These are phyloP conservation scores for Pseudopodoces humilis DNA, from an alignment of 2,113 vertebrate genomes.

Conservation along the genomic window DNA sequence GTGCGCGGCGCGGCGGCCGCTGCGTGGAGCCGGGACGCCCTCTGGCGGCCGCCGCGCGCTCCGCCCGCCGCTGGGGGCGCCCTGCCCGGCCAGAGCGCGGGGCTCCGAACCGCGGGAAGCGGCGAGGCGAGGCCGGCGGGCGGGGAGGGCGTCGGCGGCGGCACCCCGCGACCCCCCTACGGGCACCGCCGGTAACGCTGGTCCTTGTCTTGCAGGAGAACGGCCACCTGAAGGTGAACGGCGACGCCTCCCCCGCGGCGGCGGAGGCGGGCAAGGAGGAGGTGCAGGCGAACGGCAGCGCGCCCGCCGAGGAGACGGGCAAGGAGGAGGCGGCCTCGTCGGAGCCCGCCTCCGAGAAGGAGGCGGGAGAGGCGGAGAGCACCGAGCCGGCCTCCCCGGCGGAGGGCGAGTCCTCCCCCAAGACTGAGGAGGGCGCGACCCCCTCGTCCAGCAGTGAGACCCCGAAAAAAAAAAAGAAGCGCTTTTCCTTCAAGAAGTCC, in stretches of 20 bases:
- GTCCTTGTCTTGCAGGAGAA: slow-evolving; percentile 82
- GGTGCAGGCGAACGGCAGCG: slow-evolving; percentile 87
- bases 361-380: slow-evolving; percentile 71
- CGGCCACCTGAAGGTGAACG: slow-evolving; percentile 87
- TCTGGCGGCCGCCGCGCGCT: too few species aligned
- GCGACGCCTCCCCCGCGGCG: slow-evolving; percentile 82
- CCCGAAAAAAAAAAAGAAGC: slow-evolving; percentile 97
- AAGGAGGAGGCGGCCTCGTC: slow-evolving; percentile 52
- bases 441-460: slow-evolving; percentile 88
- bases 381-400: slow-evolving; percentile 80
- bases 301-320: slow-evolving; percentile 78
- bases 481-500: slow-evolving; percentile 96
- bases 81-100: neutral
- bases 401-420: slow-evolving; percentile 79
- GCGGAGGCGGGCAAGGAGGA: slow-evolving; percentile 84
- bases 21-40: too few species aligned
- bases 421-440: slow-evolving; percentile 77
- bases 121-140: neutral
- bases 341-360: slow-evolving; percentile 64
- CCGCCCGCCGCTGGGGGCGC: too few species aligned
- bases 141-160: neutral
- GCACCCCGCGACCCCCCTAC: neutral
- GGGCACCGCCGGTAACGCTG: neutral
- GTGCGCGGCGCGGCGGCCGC: too few species aligned
- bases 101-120: neutral